Evolutionary conservation across 2,888 invertebrate genomes (phyloP).

Genomic region (Mythimna vitellina): DNA sequence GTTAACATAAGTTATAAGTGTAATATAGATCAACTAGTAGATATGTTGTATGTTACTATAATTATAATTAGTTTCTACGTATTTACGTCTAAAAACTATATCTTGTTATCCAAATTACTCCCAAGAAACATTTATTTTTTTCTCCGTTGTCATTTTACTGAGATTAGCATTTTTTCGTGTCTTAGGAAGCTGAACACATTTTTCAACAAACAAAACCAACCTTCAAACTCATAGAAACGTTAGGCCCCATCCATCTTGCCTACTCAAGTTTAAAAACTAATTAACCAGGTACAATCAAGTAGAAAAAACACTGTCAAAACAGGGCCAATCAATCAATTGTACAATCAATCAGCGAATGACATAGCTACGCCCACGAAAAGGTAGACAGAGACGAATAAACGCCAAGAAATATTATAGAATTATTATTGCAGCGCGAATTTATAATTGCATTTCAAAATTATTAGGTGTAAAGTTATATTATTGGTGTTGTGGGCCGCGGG

Average conservation of each 20-base stretch:
- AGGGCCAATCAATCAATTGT: slow-evolving; percentile 67
- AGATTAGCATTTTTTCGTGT: slow-evolving; percentile 21
- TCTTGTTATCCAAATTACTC: not conserved
- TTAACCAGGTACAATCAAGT: slow-evolving; percentile 56
- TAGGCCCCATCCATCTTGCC: slow-evolving; percentile 58
- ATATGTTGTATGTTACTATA: too few species aligned
- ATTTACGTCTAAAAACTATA: not conserved
- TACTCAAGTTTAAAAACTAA: slow-evolving; percentile 66
- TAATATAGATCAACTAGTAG: not conserved
- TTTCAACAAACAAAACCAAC: slow-evolving; percentile 19
- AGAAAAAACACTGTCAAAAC: slow-evolving; percentile 62
- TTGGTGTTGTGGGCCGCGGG: slow-evolving; percentile 74
- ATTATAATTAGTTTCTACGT: too few species aligned
- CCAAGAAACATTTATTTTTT: not conserved
- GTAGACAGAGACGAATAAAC: slow-evolving; percentile 46
- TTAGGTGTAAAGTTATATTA: slow-evolving; percentile 86
- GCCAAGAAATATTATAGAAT: slow-evolving; percentile 62
- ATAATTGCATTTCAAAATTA: slow-evolving; percentile 87
- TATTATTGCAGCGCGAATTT: slow-evolving; percentile 71
- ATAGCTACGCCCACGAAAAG: slow-evolving; percentile 59
- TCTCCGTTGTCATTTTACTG: slow-evolving; percentile 2
- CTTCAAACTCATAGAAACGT: slow-evolving; percentile 41
- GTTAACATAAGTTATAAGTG: not conserved
- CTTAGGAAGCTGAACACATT: slow-evolving; percentile 23
- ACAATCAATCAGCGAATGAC: slow-evolving; percentile 69